Percentiles rank a stretch among this genome's conserved stretches.
These are phyloP conservation scores for Miichthys miiuy DNA, from an alignment of 2,797 vertebrate genomes.

Conservation along the genomic window DNA sequence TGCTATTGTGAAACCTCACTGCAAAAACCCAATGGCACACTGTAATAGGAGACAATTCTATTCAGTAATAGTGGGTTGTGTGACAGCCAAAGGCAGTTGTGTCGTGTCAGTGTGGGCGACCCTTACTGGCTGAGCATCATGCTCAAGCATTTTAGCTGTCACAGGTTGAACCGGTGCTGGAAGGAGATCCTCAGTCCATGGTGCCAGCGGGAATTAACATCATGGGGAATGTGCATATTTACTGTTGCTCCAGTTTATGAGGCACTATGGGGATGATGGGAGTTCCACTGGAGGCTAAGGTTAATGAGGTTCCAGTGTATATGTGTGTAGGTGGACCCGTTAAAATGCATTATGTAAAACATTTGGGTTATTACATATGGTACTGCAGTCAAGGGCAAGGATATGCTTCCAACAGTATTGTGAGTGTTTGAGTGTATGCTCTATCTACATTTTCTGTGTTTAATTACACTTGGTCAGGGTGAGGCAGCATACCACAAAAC, in stretches of 20 bases:
- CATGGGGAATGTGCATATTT: slow-evolving; percentile 39
- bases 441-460: too few relatives aligned
- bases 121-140: slow-evolving; percentile 41
- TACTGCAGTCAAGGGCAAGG: background rate
- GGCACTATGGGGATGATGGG: slow-evolving; percentile 13
- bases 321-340: background rate
- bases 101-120: slow-evolving; percentile 51
- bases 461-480: too few relatives aligned
- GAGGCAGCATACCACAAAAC: too few relatives aligned
- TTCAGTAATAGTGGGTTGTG: slow-evolving; percentile 44
- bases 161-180: slow-evolving; percentile 43
- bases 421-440: too few relatives aligned
- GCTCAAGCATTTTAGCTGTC: slow-evolving; percentile 46
- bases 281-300: slow-evolving; percentile 6
- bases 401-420: too few relatives aligned
- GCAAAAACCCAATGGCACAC: slow-evolving; percentile 27
- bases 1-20: slow-evolving; percentile 29
- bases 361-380: background rate
- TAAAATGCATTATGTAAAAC: background rate
- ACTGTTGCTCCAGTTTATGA: slow-evolving; percentile 20
- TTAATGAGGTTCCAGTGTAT: slow-evolving; percentile 20
- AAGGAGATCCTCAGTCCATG: slow-evolving; percentile 14
- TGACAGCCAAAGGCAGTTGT: slow-evolving; percentile 50
- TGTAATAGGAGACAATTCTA: slow-evolving; percentile 45
- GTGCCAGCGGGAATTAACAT: slow-evolving; percentile 36